phyloP scores from a whole-genome alignment of 2,888 invertebrate species.

The Habroteleia sp. region DNA sequence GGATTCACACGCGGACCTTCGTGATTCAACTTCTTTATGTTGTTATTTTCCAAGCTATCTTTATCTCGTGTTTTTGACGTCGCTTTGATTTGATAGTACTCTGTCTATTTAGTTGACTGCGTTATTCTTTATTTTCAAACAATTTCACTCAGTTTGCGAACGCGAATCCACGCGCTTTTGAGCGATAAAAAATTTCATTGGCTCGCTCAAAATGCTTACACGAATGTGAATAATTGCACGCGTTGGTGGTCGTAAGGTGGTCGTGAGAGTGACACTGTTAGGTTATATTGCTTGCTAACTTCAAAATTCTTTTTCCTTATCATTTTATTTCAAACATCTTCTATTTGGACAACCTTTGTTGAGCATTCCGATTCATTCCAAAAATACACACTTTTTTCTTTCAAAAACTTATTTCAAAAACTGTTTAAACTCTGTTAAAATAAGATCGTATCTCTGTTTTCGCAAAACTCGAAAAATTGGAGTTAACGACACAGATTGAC shows the following conservation, averaged over 20 bases:
- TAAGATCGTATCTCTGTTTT: too few species aligned
- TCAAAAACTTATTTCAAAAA: too few species aligned
- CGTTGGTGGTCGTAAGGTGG: not conserved
- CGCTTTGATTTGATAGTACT: not conserved
- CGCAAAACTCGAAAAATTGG: too few species aligned
- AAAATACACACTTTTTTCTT: too few species aligned
- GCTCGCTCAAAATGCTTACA: constrained; percentile 1
- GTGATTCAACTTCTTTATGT: not conserved
- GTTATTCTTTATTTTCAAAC: not conserved
- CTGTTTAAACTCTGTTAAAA: too few species aligned
- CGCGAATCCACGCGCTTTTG: not conserved
- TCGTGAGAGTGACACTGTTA: not conserved
- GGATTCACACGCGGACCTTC: constrained; percentile 13
- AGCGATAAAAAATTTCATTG: not conserved
- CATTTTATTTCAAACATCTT: too few species aligned
- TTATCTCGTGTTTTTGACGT: constrained; percentile 24
- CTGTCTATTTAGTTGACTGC: not conserved
- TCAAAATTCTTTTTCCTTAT: too few species aligned
- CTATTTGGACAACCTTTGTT: too few species aligned
- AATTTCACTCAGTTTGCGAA: not conserved
- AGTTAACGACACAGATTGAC: too few species aligned
- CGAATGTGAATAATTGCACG: constrained; percentile 2
- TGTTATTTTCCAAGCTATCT: constrained; percentile 16
- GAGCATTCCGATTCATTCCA: too few species aligned
- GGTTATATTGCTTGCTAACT: not conserved